phyloP scores from a whole-genome alignment of 2,888 invertebrate genomes.

The Oscheius sp. region DNA sequence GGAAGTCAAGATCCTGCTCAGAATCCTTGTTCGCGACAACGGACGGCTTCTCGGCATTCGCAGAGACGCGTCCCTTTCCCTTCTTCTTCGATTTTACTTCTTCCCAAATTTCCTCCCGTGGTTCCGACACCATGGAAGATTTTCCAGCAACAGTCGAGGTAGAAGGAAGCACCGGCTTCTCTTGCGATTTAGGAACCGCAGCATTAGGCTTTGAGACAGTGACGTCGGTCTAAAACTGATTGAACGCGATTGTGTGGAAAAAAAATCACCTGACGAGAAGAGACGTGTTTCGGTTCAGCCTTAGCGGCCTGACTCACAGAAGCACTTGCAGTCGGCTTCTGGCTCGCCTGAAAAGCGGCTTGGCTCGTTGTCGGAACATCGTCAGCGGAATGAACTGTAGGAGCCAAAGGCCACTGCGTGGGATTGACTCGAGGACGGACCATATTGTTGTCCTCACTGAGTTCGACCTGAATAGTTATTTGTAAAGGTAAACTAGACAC shows the following conservation, averaged over 20 bases:
- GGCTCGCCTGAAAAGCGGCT: constrained; percentile 11
- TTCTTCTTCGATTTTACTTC: constrained; percentile 61
- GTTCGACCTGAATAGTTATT: constrained; percentile 46
- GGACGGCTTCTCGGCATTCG: constrained; percentile 13
- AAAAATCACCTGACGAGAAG: not conserved
- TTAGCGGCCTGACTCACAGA: not conserved
- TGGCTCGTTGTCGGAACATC: constrained; percentile 39
- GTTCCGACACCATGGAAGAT: constrained; percentile 5
- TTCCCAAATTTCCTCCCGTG: constrained; percentile 50
- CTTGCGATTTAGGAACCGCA: not conserved
- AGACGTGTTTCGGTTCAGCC: constrained; percentile 6
- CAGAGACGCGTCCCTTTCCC: constrained; percentile 42
- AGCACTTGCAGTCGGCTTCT: not conserved
- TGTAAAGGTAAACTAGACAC: not conserved
- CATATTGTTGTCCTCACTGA: constrained; percentile 42
- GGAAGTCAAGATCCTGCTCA: constrained; percentile 82
- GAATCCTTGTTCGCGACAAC: constrained; percentile 23
- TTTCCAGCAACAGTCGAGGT: not conserved
- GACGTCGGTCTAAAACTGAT: not conserved
- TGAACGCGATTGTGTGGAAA: not conserved
- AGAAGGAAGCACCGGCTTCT: not conserved
- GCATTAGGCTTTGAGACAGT: not conserved
- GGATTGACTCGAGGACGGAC: constrained; percentile 80
- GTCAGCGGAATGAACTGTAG: constrained; percentile 53
- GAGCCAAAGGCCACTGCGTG: constrained; percentile 84